Percentiles rank a stretch among this genome's conserved stretches.
Evolutionary conservation across 53 echinoderm and acorn worm species (phyloP).

Genomic region (Temnopleurus reevesii): DNA sequence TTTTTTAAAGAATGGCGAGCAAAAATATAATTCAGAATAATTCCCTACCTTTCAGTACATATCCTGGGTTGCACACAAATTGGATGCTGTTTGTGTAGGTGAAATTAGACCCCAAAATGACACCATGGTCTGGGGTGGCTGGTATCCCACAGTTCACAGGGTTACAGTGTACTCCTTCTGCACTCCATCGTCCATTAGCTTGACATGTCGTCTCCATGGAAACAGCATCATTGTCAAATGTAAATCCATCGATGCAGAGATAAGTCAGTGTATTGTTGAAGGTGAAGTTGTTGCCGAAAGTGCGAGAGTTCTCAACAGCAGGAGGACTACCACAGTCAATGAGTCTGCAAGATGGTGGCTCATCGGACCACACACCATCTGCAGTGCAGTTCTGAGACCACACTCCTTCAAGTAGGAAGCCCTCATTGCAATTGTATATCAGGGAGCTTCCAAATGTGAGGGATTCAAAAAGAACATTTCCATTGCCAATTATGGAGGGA

Average conservation of each 20-base stretch:
- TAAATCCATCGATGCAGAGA: slow-evolving; percentile 71
- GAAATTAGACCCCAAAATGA: slow-evolving; percentile 38
- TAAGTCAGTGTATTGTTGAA: slow-evolving; percentile 63
- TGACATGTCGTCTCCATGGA: slow-evolving; percentile 54
- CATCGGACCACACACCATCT: slow-evolving; percentile 55
- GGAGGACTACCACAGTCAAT: slow-evolving; percentile 68
- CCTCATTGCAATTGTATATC: slow-evolving; percentile 66
- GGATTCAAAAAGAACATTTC: background rate
- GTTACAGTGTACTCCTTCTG: slow-evolving; percentile 56
- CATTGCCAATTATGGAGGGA: slow-evolving; percentile 46
- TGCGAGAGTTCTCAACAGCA: slow-evolving; percentile 34
- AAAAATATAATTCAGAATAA: no score
- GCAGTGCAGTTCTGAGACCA: slow-evolving; percentile 51
- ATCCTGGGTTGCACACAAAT: slow-evolving; percentile 70
- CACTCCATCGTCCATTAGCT: slow-evolving; percentile 69
- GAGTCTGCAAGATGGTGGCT: slow-evolving; percentile 62
- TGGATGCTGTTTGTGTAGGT: slow-evolving; percentile 30
- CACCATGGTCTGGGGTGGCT: slow-evolving; percentile 43
- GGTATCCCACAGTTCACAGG: slow-evolving; percentile 72
- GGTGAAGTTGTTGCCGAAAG: slow-evolving; percentile 58
- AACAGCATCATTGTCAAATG: slow-evolving; percentile 18
- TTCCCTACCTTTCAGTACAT: slow-evolving; percentile 56
- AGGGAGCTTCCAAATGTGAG: slow-evolving; percentile 46
- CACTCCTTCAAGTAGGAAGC: slow-evolving; percentile 58
- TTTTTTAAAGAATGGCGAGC: no score